These are phyloP conservation scores for Stichodactyla helianthus DNA, from an alignment of 64 coral and sea anemone species.

Conservation along the genomic window DNA sequence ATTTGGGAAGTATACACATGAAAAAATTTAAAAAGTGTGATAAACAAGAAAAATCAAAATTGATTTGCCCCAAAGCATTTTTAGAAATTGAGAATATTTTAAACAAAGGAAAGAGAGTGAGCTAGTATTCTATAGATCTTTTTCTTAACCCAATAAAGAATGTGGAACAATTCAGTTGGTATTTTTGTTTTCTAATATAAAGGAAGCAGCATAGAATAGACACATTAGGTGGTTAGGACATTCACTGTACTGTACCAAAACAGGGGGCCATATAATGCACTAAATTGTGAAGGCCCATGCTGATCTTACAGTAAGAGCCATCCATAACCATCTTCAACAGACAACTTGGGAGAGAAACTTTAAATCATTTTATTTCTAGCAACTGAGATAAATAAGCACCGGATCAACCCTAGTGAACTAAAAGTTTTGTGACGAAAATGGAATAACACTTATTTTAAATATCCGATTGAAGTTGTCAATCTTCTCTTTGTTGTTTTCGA, in stretches of 20 bases:
- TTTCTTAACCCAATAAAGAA: too few species aligned
- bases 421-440: background rate
- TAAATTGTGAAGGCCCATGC: background rate
- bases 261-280: background rate
- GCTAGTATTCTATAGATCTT: too few species aligned
- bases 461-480: background rate
- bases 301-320: background rate
- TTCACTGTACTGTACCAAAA: background rate
- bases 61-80: too few species aligned
- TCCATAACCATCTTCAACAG: background rate
- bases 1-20: background rate
- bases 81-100: too few species aligned
- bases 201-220: background rate
- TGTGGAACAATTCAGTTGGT: background rate
- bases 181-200: background rate
- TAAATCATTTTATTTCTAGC: background rate
- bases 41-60: background rate
- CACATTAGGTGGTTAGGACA: background rate
- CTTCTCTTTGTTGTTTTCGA: background rate
- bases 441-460: background rate
- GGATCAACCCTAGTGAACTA: background rate
- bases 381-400: background rate
- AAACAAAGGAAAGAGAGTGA: too few species aligned
- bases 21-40: background rate
- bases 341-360: background rate